Base-by-base conservation (phyloP, 2,888 invertebrate genomes). In the Anoplius nigerrimus region DNA sequence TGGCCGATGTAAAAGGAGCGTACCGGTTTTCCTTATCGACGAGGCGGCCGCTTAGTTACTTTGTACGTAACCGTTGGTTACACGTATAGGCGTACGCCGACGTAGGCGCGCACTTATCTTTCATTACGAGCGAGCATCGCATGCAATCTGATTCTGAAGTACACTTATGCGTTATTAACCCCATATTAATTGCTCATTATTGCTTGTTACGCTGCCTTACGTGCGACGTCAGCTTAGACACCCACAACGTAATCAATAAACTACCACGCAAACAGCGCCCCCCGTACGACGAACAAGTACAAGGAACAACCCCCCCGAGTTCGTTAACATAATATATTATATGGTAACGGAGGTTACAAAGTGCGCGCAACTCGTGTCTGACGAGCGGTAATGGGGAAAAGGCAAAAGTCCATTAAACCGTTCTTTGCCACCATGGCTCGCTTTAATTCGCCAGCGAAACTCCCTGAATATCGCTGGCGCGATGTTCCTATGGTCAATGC, bases 401-500 rank as follows among this genome's bases (percentile, higher is more conserved):
- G 58, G 53, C 55, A 57, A 59, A 62, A 64, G 62, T 65, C 56
- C 51, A 62, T 72, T 66, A 66, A 67, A 64, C 64, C 58, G 56
- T 57, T 51, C 59, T 34, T 34, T 11, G 11, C 34, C 65, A 52
- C 56, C 59, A 45, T 48, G 43, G 56, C 58, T 53, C 64, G 59
- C 62, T 71, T 74, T 71, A 66, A 74, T 75, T 72, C 71, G 69
- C 69, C 62, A 69, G 56, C 64, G 42, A 46, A 48, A 64, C 67
- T 56, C 63, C 63, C 43, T 53, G 62, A 64, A 67, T 66, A 68
- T 58, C 27, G 27, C 70, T 56, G 27, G 45, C 6, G 67, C 71
- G 72, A 74, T 72, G 72, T 71, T 77, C 68, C 65, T 67, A 57
- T 48, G 67, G 72, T 72, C 63, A 66, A 54, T 61, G 62, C 68